Conservation (phyloP, 2,797 vertebrate genomes). For the Ctenopoma kingsleyae region DNA sequence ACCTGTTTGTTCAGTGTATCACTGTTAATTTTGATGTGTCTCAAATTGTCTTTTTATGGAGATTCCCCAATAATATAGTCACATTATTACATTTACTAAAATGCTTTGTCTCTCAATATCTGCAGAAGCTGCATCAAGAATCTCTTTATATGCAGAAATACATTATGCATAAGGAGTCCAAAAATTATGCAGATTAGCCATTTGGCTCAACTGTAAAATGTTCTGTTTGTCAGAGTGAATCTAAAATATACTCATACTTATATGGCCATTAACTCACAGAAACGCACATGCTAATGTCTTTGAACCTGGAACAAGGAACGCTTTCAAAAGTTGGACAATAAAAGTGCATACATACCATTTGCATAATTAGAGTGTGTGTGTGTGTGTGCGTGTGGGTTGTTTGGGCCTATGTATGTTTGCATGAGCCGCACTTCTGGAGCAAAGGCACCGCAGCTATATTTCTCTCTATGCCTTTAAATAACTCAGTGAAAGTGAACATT, state of each 20-base stretch:
- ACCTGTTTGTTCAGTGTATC: too few species aligned
- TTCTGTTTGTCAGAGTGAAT: conserved; percentile 10
- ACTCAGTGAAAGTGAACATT: conserved; percentile 17
- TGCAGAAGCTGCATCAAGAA: too few species aligned
- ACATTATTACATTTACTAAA: too few species aligned
- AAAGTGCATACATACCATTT: conserved; percentile 26
- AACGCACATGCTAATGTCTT: conserved; percentile 14
- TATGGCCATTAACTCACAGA: conserved; percentile 19
- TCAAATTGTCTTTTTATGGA: too few species aligned
- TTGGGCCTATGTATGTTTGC: neutral
- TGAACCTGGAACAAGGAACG: conserved; percentile 13
- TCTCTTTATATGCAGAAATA: conserved; percentile 6
- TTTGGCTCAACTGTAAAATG: conserved; percentile 12
- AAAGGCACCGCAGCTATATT: conserved; percentile 16
- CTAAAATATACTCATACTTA: conserved; percentile 7
- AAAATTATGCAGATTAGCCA: conserved; percentile 19
- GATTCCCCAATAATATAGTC: too few species aligned
- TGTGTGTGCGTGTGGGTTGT: conserved; percentile 20
- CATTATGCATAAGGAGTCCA: conserved; percentile 14
- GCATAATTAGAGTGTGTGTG: conserved; percentile 34
- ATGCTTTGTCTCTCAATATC: too few species aligned
- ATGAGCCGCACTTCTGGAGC: neutral
- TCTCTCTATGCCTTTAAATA: conserved; percentile 43
- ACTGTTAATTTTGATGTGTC: too few species aligned
- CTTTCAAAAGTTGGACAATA: conserved; percentile 11